These are phyloP conservation scores for Myripristis jacobus DNA, from an alignment of 2,797 vertebrate genomes.

Conservation along the genomic window DNA sequence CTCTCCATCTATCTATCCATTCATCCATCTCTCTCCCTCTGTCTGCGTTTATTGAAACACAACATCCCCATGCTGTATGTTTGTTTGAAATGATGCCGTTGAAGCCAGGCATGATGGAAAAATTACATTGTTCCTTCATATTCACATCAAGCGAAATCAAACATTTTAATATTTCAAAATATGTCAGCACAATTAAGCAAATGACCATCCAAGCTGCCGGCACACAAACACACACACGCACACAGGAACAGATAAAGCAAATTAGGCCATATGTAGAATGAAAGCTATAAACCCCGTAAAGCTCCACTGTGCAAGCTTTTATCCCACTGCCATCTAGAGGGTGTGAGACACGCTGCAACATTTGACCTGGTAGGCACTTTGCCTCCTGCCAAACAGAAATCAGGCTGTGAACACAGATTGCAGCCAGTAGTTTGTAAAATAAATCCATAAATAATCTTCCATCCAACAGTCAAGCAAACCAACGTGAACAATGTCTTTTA, in stretches of 20 bases:
- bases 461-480: neutral
- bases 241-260: conserved; percentile 27
- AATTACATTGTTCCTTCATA: conserved; percentile 1
- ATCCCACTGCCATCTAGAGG: conserved; percentile 68
- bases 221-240: conserved; percentile 15
- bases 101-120: neutral
- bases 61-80: conserved; percentile 4
- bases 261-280: conserved; percentile 31
- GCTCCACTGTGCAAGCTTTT: conserved; percentile 22
- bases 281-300: neutral
- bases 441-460: no score
- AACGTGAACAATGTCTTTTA: neutral
- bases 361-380: neutral
- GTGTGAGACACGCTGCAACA: conserved; percentile 24
- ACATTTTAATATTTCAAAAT: conserved; percentile 12
- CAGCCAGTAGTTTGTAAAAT: no score
- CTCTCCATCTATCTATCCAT: conserved; percentile 56
- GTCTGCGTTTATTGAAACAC: conserved; percentile 40
- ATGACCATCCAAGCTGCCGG: conserved; percentile 21
- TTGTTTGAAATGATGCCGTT: conserved; percentile 27
- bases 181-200: conserved; percentile 21
- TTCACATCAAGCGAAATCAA: conserved; percentile 7
- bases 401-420: neutral
- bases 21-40: conserved; percentile 18
- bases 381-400: neutral